phyloP scores from a whole-genome alignment of 2,113 vertebrate genomes.

The Lophochroa leadbeateri region DNA sequence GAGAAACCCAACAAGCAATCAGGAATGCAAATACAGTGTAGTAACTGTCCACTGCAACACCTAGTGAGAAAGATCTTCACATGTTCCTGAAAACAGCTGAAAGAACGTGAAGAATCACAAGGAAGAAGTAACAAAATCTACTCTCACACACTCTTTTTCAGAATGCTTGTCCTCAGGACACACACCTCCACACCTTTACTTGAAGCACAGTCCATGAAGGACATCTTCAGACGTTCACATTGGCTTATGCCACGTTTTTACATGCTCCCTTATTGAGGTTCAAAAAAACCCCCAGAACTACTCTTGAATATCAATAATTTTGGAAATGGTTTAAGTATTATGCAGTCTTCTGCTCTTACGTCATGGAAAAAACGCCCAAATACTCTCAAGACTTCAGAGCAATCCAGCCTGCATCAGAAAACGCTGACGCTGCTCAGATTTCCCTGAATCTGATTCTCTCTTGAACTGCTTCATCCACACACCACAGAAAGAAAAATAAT shows the following conservation, averaged over 20 bases:
- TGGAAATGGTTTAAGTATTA: conserved; percentile 2
- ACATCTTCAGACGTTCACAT: not conserved
- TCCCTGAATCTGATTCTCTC: not conserved
- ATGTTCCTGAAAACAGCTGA: not conserved
- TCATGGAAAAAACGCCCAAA: not conserved
- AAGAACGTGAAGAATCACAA: not conserved
- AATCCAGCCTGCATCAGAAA: not conserved
- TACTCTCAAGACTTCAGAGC: not conserved
- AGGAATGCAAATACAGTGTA: conserved; percentile 37
- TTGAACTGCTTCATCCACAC: not conserved
- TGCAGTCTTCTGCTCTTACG: not conserved
- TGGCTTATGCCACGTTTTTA: not conserved
- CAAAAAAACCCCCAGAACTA: not conserved
- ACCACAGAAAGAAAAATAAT: not conserved
- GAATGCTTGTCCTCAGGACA: not conserved
- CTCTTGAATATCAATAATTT: not conserved
- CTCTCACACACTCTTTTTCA: not conserved
- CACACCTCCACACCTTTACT: not conserved
- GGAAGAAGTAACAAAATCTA: not conserved
- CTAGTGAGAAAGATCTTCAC: not conserved
- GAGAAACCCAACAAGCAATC: not conserved
- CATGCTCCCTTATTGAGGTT: not conserved
- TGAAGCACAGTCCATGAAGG: not conserved
- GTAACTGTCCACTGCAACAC: not conserved
- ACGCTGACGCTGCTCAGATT: not conserved